Conservation (phyloP, 1,140 invertebrate genomes). For the Calliphora vicina region DNA sequence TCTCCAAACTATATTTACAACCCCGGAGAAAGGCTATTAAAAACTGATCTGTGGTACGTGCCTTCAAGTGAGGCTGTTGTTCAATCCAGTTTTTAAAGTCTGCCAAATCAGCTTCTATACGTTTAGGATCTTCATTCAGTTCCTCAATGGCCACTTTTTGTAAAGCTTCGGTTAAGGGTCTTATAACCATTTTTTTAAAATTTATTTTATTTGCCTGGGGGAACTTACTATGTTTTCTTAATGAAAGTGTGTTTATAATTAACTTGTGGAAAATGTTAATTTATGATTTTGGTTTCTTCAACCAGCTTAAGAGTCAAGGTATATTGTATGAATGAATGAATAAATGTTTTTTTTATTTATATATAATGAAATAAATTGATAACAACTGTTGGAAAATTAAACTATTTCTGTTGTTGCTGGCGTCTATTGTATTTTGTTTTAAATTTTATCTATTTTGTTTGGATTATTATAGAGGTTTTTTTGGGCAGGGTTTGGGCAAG, state of each 20-base stretch:
- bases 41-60: conserved; percentile 67
- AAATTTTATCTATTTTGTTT: background rate
- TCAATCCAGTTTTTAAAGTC: conserved; percentile 69
- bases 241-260: background rate
- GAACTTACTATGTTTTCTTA: conserved; percentile 15
- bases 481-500: background rate
- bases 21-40: conserved; percentile 69
- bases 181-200: conserved; percentile 46
- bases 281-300: background rate
- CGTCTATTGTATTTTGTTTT: background rate
- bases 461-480: background rate
- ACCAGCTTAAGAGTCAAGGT: no score
- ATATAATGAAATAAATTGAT: no score
- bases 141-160: conserved; percentile 65
- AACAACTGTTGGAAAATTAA: no score
- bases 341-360: no score
- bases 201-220: conserved; percentile 38
- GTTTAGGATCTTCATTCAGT: conserved; percentile 67
- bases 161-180: conserved; percentile 60
- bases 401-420: no score
- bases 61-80: conserved; percentile 68
- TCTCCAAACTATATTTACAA: conserved; percentile 72
- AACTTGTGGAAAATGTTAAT: background rate
- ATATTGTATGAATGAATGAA: no score
- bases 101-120: conserved; percentile 65